Evolutionary conservation across 2,113 vertebrate genomes (phyloP), one percentile per base, ranked within the genome.

Genomic region (Gavialis gangeticus): DNA sequence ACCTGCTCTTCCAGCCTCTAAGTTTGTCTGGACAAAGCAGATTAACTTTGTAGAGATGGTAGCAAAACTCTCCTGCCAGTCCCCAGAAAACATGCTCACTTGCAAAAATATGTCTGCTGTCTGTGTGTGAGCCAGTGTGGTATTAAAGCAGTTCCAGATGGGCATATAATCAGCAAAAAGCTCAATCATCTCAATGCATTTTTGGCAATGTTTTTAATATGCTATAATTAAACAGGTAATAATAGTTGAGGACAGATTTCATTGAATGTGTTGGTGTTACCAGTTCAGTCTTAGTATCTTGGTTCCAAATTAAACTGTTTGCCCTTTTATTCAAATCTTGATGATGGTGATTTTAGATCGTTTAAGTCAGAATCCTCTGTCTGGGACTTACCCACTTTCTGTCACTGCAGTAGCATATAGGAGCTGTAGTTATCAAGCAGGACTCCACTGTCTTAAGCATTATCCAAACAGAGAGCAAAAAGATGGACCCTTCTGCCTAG

Each of bases 201-300:
- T 24, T 25, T 77, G 83, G 85, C 92, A 91, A 75, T 28, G 88
- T 69, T 18, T 0, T 84, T 71, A 64, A n/a, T 57, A 75, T 4
- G 12, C 90, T 96, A 79, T 94, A 88, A 96, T 96, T 97, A 97
- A 94, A 71, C 62, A 0, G 2, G 21, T 46, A 86, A 84, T 92
- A 94, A 79, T 82, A 62, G 75, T 85, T 82, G 16, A 22, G 76
- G 90, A 82, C 2, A 1, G 59, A 58, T 88, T 87, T 95, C 95
- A 96, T 92, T 96, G 93, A 60, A 96, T 93, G 86, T 88, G 79
- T 57, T 18, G 1, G 76, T 84, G 46, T 87, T 91, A 92, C 91
- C 87, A 60, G 2, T 21, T 21, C 30, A 57, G 80, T 91, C 87
- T 17, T 5, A 46, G 55, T 54, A 86, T 90, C 82, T 85, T 88